These are phyloP conservation scores for Yponomeuta plumbellus DNA, from an alignment of 2,888 invertebrate species.

Conservation along the genomic window DNA sequence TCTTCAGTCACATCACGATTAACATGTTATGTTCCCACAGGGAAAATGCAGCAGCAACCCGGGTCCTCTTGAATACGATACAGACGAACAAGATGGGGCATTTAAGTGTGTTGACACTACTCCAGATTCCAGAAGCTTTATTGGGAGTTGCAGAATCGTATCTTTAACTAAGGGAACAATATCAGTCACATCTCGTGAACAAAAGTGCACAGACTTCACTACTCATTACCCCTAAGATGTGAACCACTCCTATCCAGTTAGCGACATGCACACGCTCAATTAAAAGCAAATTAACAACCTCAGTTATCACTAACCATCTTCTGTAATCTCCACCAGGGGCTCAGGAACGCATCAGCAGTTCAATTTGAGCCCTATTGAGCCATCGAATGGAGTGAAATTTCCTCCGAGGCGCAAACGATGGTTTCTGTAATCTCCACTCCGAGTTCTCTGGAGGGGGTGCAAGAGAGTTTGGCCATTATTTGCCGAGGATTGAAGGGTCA, in stretches of 20 bases:
- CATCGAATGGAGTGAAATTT: not conserved
- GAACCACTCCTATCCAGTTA: conserved; percentile 4
- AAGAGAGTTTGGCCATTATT: not conserved
- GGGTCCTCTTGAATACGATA: too few relatives aligned
- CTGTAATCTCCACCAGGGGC: not conserved
- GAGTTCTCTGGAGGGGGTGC: not conserved
- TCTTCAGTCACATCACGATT: too few relatives aligned
- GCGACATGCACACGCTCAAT: conserved; percentile 37
- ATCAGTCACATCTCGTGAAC: too few relatives aligned
- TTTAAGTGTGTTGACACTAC: too few relatives aligned
- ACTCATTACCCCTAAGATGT: conserved; percentile 2
- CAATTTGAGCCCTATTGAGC: conserved; percentile 12
- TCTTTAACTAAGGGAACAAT: too few relatives aligned
- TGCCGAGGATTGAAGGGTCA: not conserved
- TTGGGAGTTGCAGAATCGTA: too few relatives aligned
- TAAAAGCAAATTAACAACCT: conserved; percentile 57
- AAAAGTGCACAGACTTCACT: too few relatives aligned
- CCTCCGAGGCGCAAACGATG: not conserved
- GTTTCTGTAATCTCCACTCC: not conserved
- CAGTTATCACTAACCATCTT: not conserved
- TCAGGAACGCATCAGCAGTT: conserved; percentile 30
- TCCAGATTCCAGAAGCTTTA: too few relatives aligned
- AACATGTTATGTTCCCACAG: too few relatives aligned
- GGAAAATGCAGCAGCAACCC: too few relatives aligned
- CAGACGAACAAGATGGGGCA: too few relatives aligned